phyloP scores from a whole-genome alignment of 2,113 vertebrate species.

The Crypturellus undulatus region DNA sequence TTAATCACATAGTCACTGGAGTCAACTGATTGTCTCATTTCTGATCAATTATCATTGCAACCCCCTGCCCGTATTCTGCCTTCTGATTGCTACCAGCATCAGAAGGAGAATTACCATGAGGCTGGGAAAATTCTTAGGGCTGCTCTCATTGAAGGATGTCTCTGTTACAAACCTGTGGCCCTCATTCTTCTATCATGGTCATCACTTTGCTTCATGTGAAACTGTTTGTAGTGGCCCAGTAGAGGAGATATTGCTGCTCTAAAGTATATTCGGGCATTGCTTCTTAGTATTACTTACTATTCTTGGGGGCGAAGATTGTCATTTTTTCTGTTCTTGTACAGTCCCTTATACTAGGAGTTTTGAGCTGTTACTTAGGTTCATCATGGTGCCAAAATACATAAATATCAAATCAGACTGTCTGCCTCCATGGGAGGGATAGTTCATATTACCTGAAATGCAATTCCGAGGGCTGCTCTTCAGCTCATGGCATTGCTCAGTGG shows the following conservation, averaged over 20 bases:
- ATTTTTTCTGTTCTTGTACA: neutral
- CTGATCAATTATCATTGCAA: constrained; percentile 58
- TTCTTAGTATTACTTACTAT: neutral
- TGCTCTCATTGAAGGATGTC: neutral
- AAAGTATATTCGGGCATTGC: neutral
- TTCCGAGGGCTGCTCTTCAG: neutral
- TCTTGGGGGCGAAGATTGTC: neutral
- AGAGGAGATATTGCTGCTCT: neutral
- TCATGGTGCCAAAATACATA: neutral
- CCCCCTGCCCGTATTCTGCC: neutral
- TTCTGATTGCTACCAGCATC: neutral
- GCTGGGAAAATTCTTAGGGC: neutral
- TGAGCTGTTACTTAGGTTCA: neutral
- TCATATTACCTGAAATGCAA: neutral
- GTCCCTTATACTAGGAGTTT: neutral
- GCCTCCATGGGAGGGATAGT: neutral
- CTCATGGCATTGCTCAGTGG: neutral
- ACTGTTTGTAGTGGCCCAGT: neutral
- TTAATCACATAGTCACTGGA: neutral
- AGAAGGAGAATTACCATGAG: neutral
- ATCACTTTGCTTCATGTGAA: neutral
- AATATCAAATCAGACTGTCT: neutral
- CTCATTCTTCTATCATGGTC: neutral
- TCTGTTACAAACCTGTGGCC: neutral
- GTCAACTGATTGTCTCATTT: constrained; percentile 42